Conservation (phyloP, 2,888 invertebrate genomes). For the Alentia gelatinosa region DNA sequence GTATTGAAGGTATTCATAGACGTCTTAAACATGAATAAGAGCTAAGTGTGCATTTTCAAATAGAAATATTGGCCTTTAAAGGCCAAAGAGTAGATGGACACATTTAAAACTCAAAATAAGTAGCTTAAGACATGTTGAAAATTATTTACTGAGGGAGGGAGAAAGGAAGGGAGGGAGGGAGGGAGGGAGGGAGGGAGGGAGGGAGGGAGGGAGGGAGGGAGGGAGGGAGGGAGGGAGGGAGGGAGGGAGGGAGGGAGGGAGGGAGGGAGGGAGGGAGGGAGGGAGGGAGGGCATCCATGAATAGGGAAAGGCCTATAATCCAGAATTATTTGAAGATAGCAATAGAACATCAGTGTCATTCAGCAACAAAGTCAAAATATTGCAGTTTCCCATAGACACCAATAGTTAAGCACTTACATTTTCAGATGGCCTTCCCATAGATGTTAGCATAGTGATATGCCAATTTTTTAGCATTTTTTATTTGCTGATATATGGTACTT, state of each 20-base stretch:
- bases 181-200: neutral
- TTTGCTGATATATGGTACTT: too few species aligned
- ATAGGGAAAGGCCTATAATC: too few species aligned
- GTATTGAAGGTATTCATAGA: neutral
- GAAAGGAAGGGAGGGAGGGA: constrained; percentile 54
- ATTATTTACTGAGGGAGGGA: constrained; percentile 69
- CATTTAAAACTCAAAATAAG: neutral
- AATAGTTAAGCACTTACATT: too few species aligned
- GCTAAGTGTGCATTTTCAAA: neutral
- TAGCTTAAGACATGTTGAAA: constrained; percentile 67
- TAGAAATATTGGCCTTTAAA: neutral
- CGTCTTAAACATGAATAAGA: neutral
- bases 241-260: neutral
- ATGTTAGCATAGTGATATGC: too few species aligned
- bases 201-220: constrained; percentile 5
- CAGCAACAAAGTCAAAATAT: too few species aligned
- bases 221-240: neutral
- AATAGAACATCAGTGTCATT: too few species aligned
- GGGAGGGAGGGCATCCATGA: neutral
- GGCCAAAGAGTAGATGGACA: neutral
- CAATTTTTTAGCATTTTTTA: too few species aligned
- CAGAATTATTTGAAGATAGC: too few species aligned
- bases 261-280: neutral
- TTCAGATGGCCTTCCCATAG: too few species aligned
- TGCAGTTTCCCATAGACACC: too few species aligned